Base-by-base conservation (phyloP, 2,113 vertebrate genomes). In the Benitochromis conjunctus region DNA sequence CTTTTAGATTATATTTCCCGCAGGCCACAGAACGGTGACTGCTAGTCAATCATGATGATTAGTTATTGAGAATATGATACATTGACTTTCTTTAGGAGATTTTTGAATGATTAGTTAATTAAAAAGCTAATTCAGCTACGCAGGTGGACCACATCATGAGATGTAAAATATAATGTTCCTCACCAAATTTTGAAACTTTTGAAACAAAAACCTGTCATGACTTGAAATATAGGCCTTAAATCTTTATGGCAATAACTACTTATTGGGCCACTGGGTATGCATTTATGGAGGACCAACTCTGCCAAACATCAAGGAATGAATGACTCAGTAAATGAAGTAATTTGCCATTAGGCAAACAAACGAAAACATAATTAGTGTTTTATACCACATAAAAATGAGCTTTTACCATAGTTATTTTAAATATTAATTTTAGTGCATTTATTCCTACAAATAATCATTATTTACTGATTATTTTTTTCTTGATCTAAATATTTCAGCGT, bases 1-100 rank as follows among this genome's bases (percentile, higher is more conserved):
- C 55, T 76, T 66, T 66, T 66, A 66, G 12, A 34, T 66, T 80
- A 53, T 80, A 80, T 80, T 58, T 55, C 54, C 58, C 1, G 16
- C 14, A 9, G 53, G 51, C 41, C n/a, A 34, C 46, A 81, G 4
- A 60, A 51, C 0, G 21, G 12, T 80, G 43, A 10, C 14, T 19
- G 14, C 5, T 21, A 29, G 26, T 77, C 19, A 1, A 46, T 48
- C 60, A 21, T 1, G 11, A 3, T 58, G 7, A 26, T 56, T 6
- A 10, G 10, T 76, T 31, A 76, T 18, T 76, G 10, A 53, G 31
- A 53, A 53, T 53, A 53, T n/a, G 18, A 31, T n/a, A 2, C 7
- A 76, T 53, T 53, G 34, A n/a, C 18, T 76, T 76, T 31, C 18
- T 76, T 53, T 53, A 0, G 26, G 26, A 76, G 43, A 31, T 76